Conservation (phyloP, 2,888 invertebrate species). For the Diaprepes abbreviatus region DNA sequence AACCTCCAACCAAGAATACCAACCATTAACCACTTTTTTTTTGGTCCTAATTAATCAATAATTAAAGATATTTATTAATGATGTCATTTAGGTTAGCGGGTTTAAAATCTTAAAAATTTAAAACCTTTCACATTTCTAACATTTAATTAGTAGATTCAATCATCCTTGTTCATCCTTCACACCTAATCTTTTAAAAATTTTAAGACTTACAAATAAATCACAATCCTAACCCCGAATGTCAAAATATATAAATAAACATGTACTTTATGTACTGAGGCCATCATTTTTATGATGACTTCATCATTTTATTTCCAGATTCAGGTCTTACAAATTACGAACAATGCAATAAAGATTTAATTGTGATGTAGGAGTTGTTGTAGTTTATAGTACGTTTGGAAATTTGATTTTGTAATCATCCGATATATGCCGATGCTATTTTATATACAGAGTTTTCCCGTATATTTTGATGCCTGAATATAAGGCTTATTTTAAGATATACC, state of each 20-base stretch:
- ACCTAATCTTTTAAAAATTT: background rate
- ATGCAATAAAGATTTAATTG: slow-evolving; percentile 7
- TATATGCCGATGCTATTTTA: too few species aligned
- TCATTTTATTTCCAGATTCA: slow-evolving; percentile 13
- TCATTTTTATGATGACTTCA: slow-evolving; percentile 3
- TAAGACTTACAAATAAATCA: background rate
- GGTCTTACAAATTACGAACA: slow-evolving; percentile 6
- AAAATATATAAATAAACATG: slow-evolving; percentile 2
- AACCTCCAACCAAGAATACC: background rate
- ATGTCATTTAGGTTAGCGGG: background rate
- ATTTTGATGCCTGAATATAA: too few species aligned
- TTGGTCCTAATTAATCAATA: background rate
- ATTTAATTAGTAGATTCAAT: background rate
- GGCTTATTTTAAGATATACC: too few species aligned
- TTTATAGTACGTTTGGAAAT: slow-evolving; percentile 19
- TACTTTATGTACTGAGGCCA: background rate
- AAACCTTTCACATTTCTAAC: too few species aligned
- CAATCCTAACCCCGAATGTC: background rate
- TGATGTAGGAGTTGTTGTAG: slow-evolving; percentile 3
- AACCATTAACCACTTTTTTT: background rate
- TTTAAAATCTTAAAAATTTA: background rate
- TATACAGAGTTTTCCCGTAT: too few species aligned
- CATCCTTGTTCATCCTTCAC: background rate
- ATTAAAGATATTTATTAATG: background rate
- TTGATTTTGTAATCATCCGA: too few species aligned